A percentile compares a stretch with the other conserved stretches of the same genome.
Evolutionary conservation across 2,888 invertebrate species (phyloP).

Genomic region (Elysia crispata): DNA sequence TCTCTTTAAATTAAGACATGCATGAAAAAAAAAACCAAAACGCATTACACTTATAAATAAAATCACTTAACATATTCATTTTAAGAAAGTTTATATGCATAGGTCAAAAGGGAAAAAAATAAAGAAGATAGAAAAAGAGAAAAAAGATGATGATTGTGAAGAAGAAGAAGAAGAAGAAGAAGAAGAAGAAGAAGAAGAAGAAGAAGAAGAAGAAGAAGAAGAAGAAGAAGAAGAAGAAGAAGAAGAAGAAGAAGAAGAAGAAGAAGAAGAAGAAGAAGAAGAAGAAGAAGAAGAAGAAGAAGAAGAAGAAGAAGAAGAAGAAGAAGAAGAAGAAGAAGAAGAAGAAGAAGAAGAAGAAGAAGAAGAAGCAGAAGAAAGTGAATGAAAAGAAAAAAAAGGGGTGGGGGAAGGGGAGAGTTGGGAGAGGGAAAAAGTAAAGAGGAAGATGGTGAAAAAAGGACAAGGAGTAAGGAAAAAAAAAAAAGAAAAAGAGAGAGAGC

Average conservation of each 20-base stretch:
- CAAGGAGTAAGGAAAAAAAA: neutral
- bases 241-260: neutral
- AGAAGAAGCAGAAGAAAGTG: neutral
- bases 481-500: constrained; percentile 3
- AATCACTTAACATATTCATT: too few relatives aligned
- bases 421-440: neutral
- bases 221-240: neutral
- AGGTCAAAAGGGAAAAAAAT: too few relatives aligned
- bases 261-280: neutral
- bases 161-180: too few relatives aligned
- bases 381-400: too few relatives aligned
- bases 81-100: too few relatives aligned
- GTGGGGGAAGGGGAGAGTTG: neutral
- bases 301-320: neutral
- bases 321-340: neutral
- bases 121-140: too few relatives aligned
- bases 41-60: too few relatives aligned
- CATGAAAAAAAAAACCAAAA: too few relatives aligned
- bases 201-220: neutral
- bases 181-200: too few relatives aligned
- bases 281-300: neutral
- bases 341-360: neutral
- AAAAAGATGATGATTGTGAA: too few relatives aligned
- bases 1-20: too few relatives aligned
- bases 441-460: neutral